Percentiles rank a stretch among this genome's conserved stretches.
These are phyloP conservation scores for Cylindroiulus punctatus DNA, from an alignment of 2,888 invertebrate genomes.

Conservation along the genomic window DNA sequence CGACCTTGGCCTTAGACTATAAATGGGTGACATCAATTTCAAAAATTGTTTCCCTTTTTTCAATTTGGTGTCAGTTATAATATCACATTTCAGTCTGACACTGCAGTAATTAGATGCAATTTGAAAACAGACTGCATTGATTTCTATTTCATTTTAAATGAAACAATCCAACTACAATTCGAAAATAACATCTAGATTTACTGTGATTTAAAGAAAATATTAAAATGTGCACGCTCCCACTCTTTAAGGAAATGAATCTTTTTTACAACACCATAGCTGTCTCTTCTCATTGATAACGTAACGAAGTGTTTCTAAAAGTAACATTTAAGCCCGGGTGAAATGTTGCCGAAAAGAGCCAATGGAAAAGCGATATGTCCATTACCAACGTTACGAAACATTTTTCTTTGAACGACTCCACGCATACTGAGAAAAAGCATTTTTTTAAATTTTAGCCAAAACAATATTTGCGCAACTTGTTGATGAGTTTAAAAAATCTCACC, in stretches of 20 bases:
- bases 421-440: background rate
- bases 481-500: background rate
- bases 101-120: background rate
- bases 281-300: too few relatives aligned
- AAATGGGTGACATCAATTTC: background rate
- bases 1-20: slow-evolving; percentile 17
- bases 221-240: too few relatives aligned
- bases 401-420: background rate
- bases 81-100: background rate
- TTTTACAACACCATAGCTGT: too few relatives aligned
- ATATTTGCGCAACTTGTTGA: background rate
- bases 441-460: background rate
- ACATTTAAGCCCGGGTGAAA: background rate
- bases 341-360: background rate
- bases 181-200: too few relatives aligned
- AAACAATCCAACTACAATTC: too few relatives aligned
- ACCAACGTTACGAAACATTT: background rate
- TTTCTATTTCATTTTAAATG: background rate
- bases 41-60: background rate
- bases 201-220: too few relatives aligned
- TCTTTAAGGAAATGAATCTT: too few relatives aligned
- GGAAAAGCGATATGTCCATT: background rate
- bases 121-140: background rate
- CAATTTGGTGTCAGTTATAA: slow-evolving; percentile 1
- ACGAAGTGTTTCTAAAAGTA: background rate